Conservation (phyloP, 2,113 vertebrate genomes). For the Falco punctatus region DNA sequence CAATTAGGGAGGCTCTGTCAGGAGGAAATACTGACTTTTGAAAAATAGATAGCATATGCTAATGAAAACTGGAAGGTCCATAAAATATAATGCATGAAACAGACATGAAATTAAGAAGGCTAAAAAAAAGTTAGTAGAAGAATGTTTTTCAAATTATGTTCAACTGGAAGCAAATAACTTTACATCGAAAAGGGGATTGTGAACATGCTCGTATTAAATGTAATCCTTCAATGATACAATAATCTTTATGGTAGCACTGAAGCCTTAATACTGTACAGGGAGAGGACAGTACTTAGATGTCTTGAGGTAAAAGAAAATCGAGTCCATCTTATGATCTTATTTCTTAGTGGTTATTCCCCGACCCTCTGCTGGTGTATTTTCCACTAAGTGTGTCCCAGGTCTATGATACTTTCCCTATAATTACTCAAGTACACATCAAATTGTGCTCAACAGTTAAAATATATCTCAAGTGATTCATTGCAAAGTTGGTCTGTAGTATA, state of each 20-base stretch:
- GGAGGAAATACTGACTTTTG: background rate
- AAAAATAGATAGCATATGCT: background rate
- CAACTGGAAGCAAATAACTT: background rate
- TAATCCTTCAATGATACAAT: background rate
- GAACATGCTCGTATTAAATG: background rate
- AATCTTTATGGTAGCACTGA: background rate
- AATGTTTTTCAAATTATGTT: background rate
- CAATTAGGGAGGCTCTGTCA: background rate
- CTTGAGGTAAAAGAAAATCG: background rate
- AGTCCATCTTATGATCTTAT: background rate
- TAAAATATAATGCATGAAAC: background rate
- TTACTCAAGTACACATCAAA: background rate
- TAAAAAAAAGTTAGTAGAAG: background rate
- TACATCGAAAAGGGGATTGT: background rate
- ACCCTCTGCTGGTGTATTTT: background rate
- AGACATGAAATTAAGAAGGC: background rate
- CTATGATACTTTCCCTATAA: background rate
- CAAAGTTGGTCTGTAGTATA: no score
- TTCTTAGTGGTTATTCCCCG: background rate
- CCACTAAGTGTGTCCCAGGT: background rate
- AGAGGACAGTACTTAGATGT: background rate
- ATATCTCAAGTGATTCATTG: background rate
- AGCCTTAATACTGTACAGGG: background rate
- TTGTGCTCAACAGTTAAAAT: background rate
- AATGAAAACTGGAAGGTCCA: background rate